A percentile compares a stretch with the other conserved stretches of the same genome.
phyloP scores from a whole-genome alignment of 2,888 invertebrate genomes.

The Brachycybe producta region DNA sequence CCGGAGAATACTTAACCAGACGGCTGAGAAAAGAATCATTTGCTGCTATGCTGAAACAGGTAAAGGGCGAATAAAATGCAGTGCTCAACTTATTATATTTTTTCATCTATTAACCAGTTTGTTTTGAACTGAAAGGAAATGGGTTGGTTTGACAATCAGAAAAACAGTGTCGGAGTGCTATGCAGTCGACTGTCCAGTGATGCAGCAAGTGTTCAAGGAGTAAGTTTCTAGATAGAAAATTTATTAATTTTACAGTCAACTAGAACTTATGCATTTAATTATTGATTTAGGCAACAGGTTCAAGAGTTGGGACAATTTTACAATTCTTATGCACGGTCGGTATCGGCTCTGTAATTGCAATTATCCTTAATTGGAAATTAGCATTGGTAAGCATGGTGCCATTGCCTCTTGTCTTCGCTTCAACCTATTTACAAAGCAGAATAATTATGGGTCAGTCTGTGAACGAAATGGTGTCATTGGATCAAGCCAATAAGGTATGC shows the following conservation, averaged over 20 bases:
- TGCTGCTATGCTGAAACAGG: conserved; percentile 11
- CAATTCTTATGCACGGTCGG: conserved; percentile 40
- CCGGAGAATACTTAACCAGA: conserved; percentile 66
- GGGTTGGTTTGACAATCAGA: conserved; percentile 47
- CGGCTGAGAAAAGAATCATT: conserved; percentile 44
- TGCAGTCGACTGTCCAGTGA: conserved; percentile 56
- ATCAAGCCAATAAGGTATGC: conserved; percentile 51
- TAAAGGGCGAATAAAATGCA: not conserved
- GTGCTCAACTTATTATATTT: conserved; percentile 50
- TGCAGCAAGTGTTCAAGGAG: conserved; percentile 62
- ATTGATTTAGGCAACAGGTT: conserved; percentile 56
- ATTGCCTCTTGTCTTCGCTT: conserved; percentile 51
- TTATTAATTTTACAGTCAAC: not conserved
- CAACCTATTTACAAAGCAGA: conserved; percentile 51
- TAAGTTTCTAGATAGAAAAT: conserved; percentile 33
- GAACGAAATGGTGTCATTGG: conserved; percentile 48
- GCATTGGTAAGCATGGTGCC: conserved; percentile 52
- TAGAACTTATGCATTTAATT: too few relatives aligned
- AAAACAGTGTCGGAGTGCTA: conserved; percentile 55
- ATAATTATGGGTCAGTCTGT: conserved; percentile 48
- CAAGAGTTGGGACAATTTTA: conserved; percentile 54
- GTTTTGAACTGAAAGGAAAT: conserved; percentile 44
- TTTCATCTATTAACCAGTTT: too few relatives aligned
- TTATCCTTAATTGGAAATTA: conserved; percentile 53
- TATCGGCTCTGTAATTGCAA: conserved; percentile 50